Evolutionary conservation across 2,113 vertebrate genomes (phyloP), one percentile per base, ranked within the genome.

Genomic region (Cebidichthys violaceus): DNA sequence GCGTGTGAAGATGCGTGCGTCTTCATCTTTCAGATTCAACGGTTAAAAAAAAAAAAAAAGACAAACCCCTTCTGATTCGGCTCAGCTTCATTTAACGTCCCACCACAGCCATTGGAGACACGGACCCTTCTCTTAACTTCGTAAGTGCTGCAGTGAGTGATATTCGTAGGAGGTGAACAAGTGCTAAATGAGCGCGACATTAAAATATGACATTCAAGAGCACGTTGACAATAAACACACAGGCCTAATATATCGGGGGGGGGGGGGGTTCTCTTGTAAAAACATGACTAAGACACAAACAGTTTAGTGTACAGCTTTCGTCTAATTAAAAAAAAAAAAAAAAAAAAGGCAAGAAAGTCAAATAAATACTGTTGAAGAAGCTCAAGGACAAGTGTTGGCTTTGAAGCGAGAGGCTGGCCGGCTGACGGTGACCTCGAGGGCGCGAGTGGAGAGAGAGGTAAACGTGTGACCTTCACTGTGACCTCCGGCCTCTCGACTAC

Each of bases 201-300:
- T 57, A 87, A 81, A 78, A 86, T 75, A 76, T 81, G 79, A 92
- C 89, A 91, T 90, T 92, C 88, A 88, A 90, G 84, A 92, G 80
- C 89, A 93, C 86, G 71, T 66, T n/a, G 67, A 93, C 86, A 82
- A 90, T 24, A 83, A 90, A 92, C 86, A 89, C 78, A 74, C 83
- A 77, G 87, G 65, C 81, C 75, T 84, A 85, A 70, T 81, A 79
- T 60, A 87, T 73, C 4, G 59, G n/a, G n/a, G n/a, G n/a, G n/a
- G n/a, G n/a, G n/a, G n/a, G n/a, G n/a, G n/a, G 0, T 74, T 47
- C 81, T 85, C 61, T 83, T 60, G 77, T 82, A 87, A 89, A 93
- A 90, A 86, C 85, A 84, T 68, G 74, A 91, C 71, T 68, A 73
- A 88, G 88, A 91, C 84, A 84, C 79, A 80, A 70, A 90, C 41